Evolutionary conservation across 2,888 invertebrate genomes (phyloP).

Genomic region (Ligdia adustata): DNA sequence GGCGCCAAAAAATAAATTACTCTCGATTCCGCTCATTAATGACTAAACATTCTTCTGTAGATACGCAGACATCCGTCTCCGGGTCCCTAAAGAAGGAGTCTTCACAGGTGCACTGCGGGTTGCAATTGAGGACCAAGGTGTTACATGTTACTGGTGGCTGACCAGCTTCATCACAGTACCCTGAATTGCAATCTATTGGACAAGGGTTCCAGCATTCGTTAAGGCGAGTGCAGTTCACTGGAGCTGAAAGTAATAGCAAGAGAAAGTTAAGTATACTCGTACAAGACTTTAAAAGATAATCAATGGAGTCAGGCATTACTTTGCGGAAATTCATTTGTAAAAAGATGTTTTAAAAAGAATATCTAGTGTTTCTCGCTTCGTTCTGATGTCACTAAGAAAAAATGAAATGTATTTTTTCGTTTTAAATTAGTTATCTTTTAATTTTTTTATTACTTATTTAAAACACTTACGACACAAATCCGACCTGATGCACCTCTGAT

Average conservation of each 20-base stretch:
- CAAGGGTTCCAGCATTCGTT: conserved; percentile 50
- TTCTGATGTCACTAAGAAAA: no score
- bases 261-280: background rate
- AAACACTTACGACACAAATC: conserved; percentile 46
- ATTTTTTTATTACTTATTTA: no score
- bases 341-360: no score
- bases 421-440: conserved; percentile 15
- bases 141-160: conserved; percentile 41
- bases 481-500: conserved; percentile 45
- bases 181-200: conserved; percentile 45
- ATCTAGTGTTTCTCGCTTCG: no score
- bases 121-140: conserved; percentile 47
- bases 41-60: conserved; percentile 39
- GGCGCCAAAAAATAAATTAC: no score
- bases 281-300: no score
- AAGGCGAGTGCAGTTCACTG: conserved; percentile 47
- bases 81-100: conserved; percentile 45
- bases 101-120: conserved; percentile 50
- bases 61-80: conserved; percentile 41
- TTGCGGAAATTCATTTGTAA: no score
- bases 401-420: no score
- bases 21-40: conserved; percentile 20
- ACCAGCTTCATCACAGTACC: conserved; percentile 45
- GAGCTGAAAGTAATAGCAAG: conserved; percentile 41
- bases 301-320: no score